Percentiles rank a stretch among this genome's conserved stretches.
phyloP scores from a whole-genome alignment of 2,113 vertebrate species.

The Peromyscus polionotus region DNA sequence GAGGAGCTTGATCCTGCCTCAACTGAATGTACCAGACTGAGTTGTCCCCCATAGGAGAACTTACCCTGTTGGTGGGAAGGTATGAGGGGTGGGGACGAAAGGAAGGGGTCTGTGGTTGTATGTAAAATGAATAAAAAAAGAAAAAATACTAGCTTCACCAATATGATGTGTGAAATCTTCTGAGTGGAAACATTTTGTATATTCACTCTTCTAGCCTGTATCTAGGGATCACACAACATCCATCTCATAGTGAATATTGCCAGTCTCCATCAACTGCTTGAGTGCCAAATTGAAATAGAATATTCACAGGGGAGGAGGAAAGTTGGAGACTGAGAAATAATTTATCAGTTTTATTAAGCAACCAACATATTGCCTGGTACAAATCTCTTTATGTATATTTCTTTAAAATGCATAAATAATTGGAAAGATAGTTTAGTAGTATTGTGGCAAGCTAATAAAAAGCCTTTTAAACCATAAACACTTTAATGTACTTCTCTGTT shows the following conservation, averaged over 20 bases:
- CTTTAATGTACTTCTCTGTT: not conserved
- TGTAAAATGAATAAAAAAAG: no score
- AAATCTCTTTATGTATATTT: not conserved
- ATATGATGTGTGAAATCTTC: not conserved
- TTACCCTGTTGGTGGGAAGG: no score
- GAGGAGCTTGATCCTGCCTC: no score
- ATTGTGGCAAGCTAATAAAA: not conserved
- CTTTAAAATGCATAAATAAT: not conserved
- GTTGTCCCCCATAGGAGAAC: no score
- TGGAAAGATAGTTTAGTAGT: not conserved
- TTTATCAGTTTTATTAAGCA: not conserved
- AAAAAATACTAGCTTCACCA: not conserved
- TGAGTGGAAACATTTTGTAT: not conserved
- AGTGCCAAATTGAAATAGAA: not conserved
- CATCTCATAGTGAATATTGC: accelerated
- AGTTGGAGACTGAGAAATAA: not conserved
- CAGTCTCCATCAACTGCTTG: not conserved
- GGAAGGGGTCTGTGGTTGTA: no score
- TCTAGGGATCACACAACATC: not conserved
- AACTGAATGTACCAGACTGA: no score
- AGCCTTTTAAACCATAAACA: not conserved
- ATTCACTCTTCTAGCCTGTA: not conserved
- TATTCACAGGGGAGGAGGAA: no score
- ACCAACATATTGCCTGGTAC: not conserved
- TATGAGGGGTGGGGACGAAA: no score